phyloP scores from a whole-genome alignment of 2,888 invertebrate species.

The Isoperla grammatica region DNA sequence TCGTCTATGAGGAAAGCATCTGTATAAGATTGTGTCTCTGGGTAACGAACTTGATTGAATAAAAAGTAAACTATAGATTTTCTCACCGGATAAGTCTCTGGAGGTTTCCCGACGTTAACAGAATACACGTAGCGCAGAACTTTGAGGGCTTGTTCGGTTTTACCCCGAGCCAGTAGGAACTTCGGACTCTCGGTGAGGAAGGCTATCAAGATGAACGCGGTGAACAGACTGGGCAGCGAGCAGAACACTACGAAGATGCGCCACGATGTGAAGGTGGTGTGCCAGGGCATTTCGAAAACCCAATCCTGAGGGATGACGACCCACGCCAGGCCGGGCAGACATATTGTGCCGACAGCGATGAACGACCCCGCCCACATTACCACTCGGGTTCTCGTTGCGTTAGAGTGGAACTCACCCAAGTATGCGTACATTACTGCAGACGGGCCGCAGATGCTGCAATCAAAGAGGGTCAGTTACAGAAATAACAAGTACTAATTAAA shows the following conservation, averaged over 20 bases:
- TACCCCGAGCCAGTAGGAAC: constrained; percentile 40
- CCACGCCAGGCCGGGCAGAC: constrained; percentile 57
- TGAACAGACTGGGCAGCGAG: constrained; percentile 60
- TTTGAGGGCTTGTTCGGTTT: constrained; percentile 38
- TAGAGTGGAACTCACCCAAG: constrained; percentile 28
- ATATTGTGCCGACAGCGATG: constrained; percentile 19
- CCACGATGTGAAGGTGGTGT: constrained; percentile 52
- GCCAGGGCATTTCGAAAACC: constrained; percentile 35
- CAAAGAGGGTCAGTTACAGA: no score
- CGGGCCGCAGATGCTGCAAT: constrained; percentile 27
- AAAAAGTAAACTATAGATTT: background rate
- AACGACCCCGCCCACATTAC: constrained; percentile 25
- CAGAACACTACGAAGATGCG: constrained; percentile 58
- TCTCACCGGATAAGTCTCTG: constrained; percentile 60
- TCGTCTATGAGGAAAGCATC: no score
- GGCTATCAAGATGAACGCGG: constrained; percentile 52
- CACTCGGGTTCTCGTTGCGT: constrained; percentile 17
- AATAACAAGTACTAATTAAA: no score
- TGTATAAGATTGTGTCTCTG: no score
- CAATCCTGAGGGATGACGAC: constrained; percentile 58
- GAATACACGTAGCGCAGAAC: constrained; percentile 40
- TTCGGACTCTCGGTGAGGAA: constrained; percentile 45
- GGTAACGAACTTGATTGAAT: background rate
- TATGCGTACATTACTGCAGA: constrained; percentile 27
- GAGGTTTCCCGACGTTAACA: constrained; percentile 42